Evolutionary conservation across 2,888 invertebrate species (phyloP), one percentile per base, ranked within the genome.

Genomic region (Brachyptera risi): DNA sequence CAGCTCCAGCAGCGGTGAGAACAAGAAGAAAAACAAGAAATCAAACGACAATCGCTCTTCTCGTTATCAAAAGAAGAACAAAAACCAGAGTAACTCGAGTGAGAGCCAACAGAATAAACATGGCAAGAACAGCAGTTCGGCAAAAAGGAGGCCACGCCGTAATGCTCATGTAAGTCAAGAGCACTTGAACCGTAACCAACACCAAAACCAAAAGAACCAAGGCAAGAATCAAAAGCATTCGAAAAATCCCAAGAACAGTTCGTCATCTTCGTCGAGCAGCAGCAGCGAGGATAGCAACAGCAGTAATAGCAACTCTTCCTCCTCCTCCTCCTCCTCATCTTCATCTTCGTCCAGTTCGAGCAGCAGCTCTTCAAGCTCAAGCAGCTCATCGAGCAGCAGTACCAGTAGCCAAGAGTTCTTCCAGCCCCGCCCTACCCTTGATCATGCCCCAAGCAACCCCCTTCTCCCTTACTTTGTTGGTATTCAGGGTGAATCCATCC

Each of bases 401-500:
- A 56, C 54, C 26, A 57, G 42, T 44, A 58, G 40, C 21, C 56
- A 61, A 40, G 50, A 62, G 56, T 19, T 54, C 63, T 24, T 63
- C 31, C 60, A 65, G 58, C 35, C 42, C 13, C 31, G 58, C 37
- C 61, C 64, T 47, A 31, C 50, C 7, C 49, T 64, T 31, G 47
- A 61, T 19, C 26, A 61, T 21, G 56, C 66, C 15, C 65, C 63
- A n/a, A 49, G 56, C 13, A 58, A 62, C 35, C 66, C 66, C n/a
- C 40, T 66, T 15, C 59, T 63, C 9, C 69, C 67, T 3, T 74
- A 73, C 62, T 77, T 75, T 64, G 68, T 79, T 56, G 82, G 80
- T 11, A 74, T 78, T 67, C 68, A 74, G 50, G 81, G 80, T 23
- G 74, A 75, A 56, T 73, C 76, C n/a, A 73, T 81, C 37, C 70